Evolutionary conservation across 2,888 invertebrate species (phyloP), one percentile per base, ranked within the genome.

Genomic region (Cetonia aurata): DNA sequence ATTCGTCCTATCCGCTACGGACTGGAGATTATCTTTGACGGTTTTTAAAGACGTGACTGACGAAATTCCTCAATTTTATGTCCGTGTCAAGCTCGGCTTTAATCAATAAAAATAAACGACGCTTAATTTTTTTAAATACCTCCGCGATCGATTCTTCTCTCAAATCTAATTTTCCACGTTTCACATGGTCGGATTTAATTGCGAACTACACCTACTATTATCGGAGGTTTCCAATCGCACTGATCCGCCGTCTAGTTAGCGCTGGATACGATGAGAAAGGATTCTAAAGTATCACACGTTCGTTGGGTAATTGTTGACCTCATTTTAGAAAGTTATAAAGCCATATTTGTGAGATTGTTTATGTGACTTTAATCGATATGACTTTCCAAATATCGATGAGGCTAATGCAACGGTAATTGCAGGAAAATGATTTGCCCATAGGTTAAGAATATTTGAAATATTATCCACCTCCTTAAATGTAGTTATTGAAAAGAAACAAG

Each of bases 1-100:
- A 57, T 33, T 15, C 15, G 17, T 57, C 17, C 42, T 19, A 42
- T 44, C 42, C 42, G 42, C 42, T 42, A 19, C 42, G 42, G 37
- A 15, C 10, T 1, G 55, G 17, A 19, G 57, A 42, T 57, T 42
- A 57, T 57, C 57, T 57, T n/a, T 57, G 37, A 37, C 37, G 37
- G 37, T 37, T 57, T 42, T 65, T 48, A 37, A 65, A 50, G 50
- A 52, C 50, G n/a, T 65, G 50, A 65, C 50, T 50, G 62, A 65
- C 52, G 50, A 62, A 62, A 44, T 50, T 50, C 41, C 50, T 65
- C 33, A 37, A 65, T 33, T 65, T 65, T 65, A 37, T 37, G 37
- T 37, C 37, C 37, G 37, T 37, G 37, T 37, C 37, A 37, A 37
- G 37, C 37, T 37, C 37, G 37, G 10, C 3, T 37, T 37, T 37